Conservation (phyloP, 2,888 invertebrate genomes). For the Acanthoscelides obtectus region DNA sequence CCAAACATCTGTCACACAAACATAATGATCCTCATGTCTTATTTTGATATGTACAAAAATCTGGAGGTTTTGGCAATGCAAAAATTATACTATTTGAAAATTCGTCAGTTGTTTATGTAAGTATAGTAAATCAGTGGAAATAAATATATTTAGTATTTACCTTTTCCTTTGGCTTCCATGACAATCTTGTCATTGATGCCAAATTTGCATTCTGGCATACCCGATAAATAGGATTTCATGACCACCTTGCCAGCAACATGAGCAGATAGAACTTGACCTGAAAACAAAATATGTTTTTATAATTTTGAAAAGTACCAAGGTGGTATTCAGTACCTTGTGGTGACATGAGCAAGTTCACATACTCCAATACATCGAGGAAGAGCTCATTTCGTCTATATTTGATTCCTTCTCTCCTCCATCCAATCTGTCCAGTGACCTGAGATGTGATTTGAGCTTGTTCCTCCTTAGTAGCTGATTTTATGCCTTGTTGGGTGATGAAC, state of each 20-base stretch:
- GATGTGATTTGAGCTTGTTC: conserved; percentile 99
- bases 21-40: too few species aligned
- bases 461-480: conserved; percentile 97
- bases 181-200: conserved; percentile 99
- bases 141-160: conserved; percentile 44
- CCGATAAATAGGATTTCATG: conserved; percentile 99
- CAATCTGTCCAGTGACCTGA: conserved; percentile 94
- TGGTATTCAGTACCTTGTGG: conserved; percentile 87
- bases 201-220: conserved; percentile 99
- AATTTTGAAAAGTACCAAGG: conserved; percentile 1
- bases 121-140: too few species aligned
- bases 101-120: too few species aligned
- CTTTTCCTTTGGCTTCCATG: conserved; percentile 90
- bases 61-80: too few species aligned
- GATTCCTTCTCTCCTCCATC: conserved; percentile 98
- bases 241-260: conserved; percentile 99
- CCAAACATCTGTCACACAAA: too few species aligned
- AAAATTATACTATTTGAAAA: too few species aligned
- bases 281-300: conserved; percentile 1
- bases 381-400: conserved; percentile 98
- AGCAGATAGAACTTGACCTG: conserved; percentile 95
- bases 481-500: conserved; percentile 98
- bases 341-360: conserved; percentile 98
- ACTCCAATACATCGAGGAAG: conserved; percentile 97
- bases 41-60: too few species aligned